A percentile compares a stretch with the other conserved stretches of the same genome.
phyloP scores from a whole-genome alignment of 2,113 vertebrate species.

The Isurus oxyrinchus region DNA sequence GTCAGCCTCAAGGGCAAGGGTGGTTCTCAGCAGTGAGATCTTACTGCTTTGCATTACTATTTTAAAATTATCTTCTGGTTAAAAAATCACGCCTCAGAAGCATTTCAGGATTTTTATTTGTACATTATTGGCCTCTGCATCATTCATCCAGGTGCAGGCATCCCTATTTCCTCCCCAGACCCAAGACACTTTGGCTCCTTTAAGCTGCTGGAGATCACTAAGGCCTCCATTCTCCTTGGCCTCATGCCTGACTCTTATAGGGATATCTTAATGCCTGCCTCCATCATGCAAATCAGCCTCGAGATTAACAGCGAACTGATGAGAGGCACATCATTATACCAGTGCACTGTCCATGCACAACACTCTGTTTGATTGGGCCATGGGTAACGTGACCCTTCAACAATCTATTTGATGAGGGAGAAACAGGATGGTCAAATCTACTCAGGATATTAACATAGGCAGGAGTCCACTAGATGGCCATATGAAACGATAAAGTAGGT shows the following conservation, averaged over 20 bases:
- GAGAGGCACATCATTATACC: too few relatives aligned
- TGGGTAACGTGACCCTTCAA: not conserved
- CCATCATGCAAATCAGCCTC: not conserved
- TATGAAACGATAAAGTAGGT: not conserved
- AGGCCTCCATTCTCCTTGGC: not conserved
- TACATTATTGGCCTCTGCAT: not conserved
- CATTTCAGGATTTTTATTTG: not conserved
- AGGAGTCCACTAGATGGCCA: not conserved
- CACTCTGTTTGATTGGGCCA: not conserved
- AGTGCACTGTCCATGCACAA: not conserved
- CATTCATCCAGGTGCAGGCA: not conserved
- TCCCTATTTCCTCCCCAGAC: not conserved
- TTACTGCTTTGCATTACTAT: not conserved
- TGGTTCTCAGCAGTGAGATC: not conserved
- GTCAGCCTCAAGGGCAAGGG: too few relatives aligned
- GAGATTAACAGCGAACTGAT: not conserved
- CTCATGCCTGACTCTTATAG: not conserved
- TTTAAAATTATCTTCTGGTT: not conserved
- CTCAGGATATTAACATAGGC: not conserved
- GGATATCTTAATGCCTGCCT: not conserved
- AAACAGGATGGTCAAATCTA: not conserved
- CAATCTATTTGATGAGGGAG: not conserved
- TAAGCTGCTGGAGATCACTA: not conserved
- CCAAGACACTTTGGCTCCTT: not conserved
- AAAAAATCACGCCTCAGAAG: not conserved